Conservation (phyloP, 1,140 invertebrate species). For the Pemphigus obesinymphae region DNA sequence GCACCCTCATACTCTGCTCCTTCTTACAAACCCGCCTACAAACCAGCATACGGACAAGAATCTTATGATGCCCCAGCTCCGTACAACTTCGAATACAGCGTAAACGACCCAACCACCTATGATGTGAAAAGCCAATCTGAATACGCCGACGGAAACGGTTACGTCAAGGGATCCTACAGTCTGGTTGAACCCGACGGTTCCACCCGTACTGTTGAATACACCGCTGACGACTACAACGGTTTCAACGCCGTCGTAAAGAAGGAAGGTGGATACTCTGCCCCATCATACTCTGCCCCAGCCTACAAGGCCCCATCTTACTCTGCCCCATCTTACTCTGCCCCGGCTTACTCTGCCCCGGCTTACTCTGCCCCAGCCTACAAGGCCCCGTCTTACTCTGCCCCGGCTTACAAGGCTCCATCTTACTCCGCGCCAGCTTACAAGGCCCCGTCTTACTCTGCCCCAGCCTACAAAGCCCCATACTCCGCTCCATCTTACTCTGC, state of each 20-base stretch:
- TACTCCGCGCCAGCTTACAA: constrained; percentile 43
- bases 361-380: constrained; percentile 47
- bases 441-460: constrained; percentile 47
- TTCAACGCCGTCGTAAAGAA: constrained; percentile 52
- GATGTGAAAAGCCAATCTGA: constrained; percentile 55
- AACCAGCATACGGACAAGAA: constrained; percentile 29
- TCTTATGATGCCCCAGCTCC: constrained; percentile 37
- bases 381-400: constrained; percentile 40
- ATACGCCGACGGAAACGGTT: constrained; percentile 52
- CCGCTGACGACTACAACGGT: constrained; percentile 52
- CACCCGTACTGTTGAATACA: constrained; percentile 53
- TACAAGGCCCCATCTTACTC: constrained; percentile 43
- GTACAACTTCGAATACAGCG: constrained; percentile 44
- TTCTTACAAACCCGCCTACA: constrained; percentile 41
- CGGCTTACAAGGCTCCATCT: constrained; percentile 42
- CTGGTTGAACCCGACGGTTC: constrained; percentile 53
- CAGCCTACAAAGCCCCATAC: constrained; percentile 42
- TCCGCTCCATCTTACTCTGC: constrained; percentile 43
- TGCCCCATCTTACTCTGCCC: constrained; percentile 47
- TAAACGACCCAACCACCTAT: constrained; percentile 55
- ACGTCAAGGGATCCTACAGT: constrained; percentile 55
- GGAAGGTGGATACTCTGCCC: constrained; percentile 38
- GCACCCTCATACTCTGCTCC: constrained; percentile 43
- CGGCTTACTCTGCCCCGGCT: constrained; percentile 43
- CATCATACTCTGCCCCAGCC: constrained; percentile 44